A percentile compares a stretch with the other conserved stretches of the same genome.
phyloP scores from a whole-genome alignment of 2,888 invertebrate genomes.

The Leptothorax acervorum region DNA sequence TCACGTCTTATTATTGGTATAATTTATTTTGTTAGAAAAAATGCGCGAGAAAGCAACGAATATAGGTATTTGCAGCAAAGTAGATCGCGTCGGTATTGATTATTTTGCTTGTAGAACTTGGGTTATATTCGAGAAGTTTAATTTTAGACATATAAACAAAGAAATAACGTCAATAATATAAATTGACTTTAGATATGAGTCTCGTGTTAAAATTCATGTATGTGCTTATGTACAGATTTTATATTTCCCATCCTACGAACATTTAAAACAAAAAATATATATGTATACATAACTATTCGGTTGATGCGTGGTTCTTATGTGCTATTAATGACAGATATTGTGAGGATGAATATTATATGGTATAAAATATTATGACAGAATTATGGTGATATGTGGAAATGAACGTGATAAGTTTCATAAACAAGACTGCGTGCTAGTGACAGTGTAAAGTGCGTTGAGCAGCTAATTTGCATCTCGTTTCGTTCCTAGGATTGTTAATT shows the following conservation, averaged over 20 bases:
- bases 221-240: neutral
- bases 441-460: constrained; percentile 46
- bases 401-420: constrained; percentile 28
- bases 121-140: neutral
- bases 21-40: neutral
- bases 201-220: neutral
- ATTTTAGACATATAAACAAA: neutral
- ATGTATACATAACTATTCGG: neutral
- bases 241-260: neutral
- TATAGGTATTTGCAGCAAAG: neutral
- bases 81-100: neutral
- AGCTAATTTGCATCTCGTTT: constrained; percentile 29
- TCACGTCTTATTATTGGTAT: neutral
- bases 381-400: constrained; percentile 30
- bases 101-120: neutral
- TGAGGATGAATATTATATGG: neutral
- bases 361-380: constrained; percentile 33
- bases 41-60: neutral
- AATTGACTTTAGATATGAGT: neutral
- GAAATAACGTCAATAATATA: constrained; percentile 10
- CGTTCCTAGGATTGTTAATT: constrained; percentile 18
- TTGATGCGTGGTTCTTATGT: neutral
- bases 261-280: neutral
- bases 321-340: constrained; percentile 21
- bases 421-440: constrained; percentile 42